Conservation (phyloP, 2,113 vertebrate species). For the Stictonetta naevosa region DNA sequence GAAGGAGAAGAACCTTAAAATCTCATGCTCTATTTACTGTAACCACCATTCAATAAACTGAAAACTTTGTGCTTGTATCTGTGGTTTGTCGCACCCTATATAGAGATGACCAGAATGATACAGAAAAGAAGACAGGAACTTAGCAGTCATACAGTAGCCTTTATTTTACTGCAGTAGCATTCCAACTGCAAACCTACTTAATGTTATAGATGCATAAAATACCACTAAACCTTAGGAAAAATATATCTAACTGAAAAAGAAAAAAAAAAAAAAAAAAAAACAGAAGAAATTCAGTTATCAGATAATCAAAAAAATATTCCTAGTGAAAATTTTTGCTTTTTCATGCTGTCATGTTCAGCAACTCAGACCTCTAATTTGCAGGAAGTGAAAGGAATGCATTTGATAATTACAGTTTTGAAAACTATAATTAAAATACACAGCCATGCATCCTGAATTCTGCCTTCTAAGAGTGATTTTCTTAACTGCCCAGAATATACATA, state of each 20-base stretch:
- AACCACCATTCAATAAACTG: not conserved
- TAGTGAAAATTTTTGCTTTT: not conserved
- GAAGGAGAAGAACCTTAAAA: not conserved
- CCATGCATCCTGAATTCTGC: not conserved
- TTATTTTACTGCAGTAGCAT: not conserved
- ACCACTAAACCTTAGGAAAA: not conserved
- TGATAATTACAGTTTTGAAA: conserved; percentile 20
- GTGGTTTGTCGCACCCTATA: not conserved
- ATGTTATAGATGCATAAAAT: not conserved
- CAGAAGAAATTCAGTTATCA: not conserved
- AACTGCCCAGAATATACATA: not conserved
- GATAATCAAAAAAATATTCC: not conserved
- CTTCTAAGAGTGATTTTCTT: not conserved
- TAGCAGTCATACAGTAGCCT: not conserved
- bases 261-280: not conserved
- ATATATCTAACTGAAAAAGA: not conserved
- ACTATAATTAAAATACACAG: conserved; percentile 7
- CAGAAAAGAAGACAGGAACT: not conserved
- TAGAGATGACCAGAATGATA: not conserved
- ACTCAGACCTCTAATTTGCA: not conserved
- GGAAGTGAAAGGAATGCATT: not conserved
- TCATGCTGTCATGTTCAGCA: not conserved
- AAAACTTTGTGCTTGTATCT: not conserved
- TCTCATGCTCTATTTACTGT: not conserved
- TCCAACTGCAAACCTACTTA: not conserved